Conservation (phyloP, 2,113 vertebrate species). For the Galemys pyrenaicus region DNA sequence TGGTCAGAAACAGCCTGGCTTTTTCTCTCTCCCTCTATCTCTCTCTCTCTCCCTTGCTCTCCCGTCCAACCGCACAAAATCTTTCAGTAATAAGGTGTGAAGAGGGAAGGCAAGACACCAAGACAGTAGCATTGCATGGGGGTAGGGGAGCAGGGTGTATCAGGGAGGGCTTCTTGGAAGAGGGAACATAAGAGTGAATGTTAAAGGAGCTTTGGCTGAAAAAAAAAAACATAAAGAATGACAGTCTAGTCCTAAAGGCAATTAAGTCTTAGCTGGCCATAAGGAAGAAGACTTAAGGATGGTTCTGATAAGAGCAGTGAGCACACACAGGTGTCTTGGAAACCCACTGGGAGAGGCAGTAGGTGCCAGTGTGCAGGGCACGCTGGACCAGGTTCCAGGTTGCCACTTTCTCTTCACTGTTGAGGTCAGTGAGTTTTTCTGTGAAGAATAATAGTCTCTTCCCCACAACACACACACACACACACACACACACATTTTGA, state of each 20-base stretch:
- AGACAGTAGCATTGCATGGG: not conserved
- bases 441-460: not conserved
- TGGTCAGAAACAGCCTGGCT: too few relatives aligned
- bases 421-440: not conserved
- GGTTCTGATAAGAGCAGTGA: not conserved
- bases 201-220: not conserved
- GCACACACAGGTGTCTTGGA: not conserved
- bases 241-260: not conserved
- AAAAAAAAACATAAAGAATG: not conserved
- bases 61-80: too few relatives aligned
- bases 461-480: not conserved
- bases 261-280: not conserved
- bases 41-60: too few relatives aligned
- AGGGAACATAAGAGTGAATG: not conserved
- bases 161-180: not conserved
- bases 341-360: not conserved
- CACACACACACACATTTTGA: not conserved
- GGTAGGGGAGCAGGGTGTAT: not conserved
- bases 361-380: not conserved
- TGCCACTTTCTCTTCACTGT: not conserved
- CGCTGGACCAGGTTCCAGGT: not conserved
- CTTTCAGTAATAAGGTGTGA: not conserved
- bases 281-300: not conserved
- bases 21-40: too few relatives aligned
- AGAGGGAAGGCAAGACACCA: not conserved